A percentile compares a stretch with the other conserved stretches of the same genome.
These are phyloP conservation scores for Cyphomyrmex costatus DNA, from an alignment of 1,140 invertebrate genomes.

Conservation along the genomic window DNA sequence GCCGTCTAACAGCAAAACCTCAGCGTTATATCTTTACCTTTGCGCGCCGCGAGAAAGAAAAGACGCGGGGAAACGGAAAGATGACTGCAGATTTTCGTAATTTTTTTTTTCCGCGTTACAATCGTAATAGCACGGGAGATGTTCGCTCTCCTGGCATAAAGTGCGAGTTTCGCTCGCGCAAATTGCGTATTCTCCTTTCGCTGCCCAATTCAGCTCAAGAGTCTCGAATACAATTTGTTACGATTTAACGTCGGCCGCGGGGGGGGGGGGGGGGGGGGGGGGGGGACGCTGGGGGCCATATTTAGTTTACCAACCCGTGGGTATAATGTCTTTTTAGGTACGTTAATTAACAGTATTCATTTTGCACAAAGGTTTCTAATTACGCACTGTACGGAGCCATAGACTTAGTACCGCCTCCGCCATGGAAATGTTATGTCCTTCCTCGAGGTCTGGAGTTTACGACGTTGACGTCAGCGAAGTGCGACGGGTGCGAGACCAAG, in stretches of 20 bases:
- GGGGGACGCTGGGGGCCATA: constrained; percentile 78
- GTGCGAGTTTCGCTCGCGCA: constrained; percentile 50
- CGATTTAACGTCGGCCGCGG: constrained; percentile 69
- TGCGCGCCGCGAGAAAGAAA: constrained; percentile 2
- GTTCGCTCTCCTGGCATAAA: constrained; percentile 3
- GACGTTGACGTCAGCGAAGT: constrained; percentile 21
- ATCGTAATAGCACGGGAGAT: constrained; percentile 27
- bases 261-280: constrained; percentile 64
- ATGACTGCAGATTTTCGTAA: constrained; percentile 39
- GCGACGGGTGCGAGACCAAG: background rate
- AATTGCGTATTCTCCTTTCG: constrained; percentile 57
- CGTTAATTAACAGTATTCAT: constrained; percentile 89
- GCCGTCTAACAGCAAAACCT: constrained; percentile 60
- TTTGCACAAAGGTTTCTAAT: constrained; percentile 89
- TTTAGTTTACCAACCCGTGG: constrained; percentile 84
- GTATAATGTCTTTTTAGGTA: constrained; percentile 88
- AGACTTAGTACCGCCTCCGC: constrained; percentile 83
- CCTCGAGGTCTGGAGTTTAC: constrained; percentile 40
- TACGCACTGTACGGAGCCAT: constrained; percentile 86
- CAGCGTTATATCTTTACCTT: constrained; percentile 26
- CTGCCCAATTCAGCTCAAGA: constrained; percentile 55
- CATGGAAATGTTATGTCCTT: constrained; percentile 79
- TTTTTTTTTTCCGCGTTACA: constrained; percentile 31
- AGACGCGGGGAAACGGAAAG: background rate
- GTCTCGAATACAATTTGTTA: constrained; percentile 74